Evolutionary conservation across 2,797 vertebrate genomes (phyloP), one percentile per base, ranked within the genome.

Genomic region (Borostomias antarcticus): DNA sequence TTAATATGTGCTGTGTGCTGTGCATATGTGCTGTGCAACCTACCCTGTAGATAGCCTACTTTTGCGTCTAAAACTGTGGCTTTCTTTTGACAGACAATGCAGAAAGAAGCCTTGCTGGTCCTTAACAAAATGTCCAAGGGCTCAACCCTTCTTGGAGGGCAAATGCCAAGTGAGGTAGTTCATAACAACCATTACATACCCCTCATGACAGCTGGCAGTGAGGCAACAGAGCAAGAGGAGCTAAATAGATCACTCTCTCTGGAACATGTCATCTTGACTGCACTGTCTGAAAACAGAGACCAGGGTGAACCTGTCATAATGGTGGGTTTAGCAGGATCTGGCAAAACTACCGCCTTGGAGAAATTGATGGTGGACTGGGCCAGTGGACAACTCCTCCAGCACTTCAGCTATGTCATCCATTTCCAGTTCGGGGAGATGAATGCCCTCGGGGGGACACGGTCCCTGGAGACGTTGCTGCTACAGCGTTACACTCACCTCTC

Each of bases 301-400:
- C 19, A 45, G 9, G 1, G 0, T 15, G 74, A 32, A 68, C 52
- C 61, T 1, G 79, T 91, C 10, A 28, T 84, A 3, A 54, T 94
- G 23, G 74, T 72, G 0, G 93, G 92, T 15, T 74, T 85, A 7
- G 86, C 82, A 10, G 93, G 93, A 1, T 84, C 86, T 0, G 93
- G 93, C 5, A 94, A 94, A 84, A 91, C 89, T 13, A 90, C 89
- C 0, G 73, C 82, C 0, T 54, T 93, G 62, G 79, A 89, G 64
- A 92, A 92, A 75, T 78, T 93, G 0, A 26, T 89, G n/a, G 73
- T 76, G 43, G 85, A 89, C 64, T 93, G 92, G 92, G 83, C 84
- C 0, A 76, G 59, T 23, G 85, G 73, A 1, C 62, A 76, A 10
- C 60, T 59, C n/a, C 80, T 91, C 17, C 84, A 89, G 60, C 77